Percentiles rank a stretch among this genome's conserved stretches.
Evolutionary conservation across 2,888 invertebrate species (phyloP).

Genomic region (Diadegma fenestrale): DNA sequence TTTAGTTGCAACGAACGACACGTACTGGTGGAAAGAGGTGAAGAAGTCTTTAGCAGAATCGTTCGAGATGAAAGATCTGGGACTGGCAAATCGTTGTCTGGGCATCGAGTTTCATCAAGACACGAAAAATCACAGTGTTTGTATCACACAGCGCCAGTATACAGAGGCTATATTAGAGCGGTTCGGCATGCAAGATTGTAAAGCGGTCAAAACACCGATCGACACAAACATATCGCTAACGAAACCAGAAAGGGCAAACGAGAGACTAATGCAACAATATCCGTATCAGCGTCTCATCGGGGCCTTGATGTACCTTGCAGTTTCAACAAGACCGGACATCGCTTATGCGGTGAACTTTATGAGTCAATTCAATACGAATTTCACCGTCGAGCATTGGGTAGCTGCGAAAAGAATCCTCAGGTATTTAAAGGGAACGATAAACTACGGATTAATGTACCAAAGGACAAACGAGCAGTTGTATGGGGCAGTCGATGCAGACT

Average conservation of each 20-base stretch:
- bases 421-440: conserved; percentile 73
- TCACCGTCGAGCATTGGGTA: conserved; percentile 69
- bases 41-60: conserved; percentile 46
- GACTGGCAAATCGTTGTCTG: conserved; percentile 69
- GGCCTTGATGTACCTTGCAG: conserved; percentile 67
- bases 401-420: conserved; percentile 76
- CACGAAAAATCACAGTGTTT: not conserved
- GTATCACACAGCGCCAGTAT: conserved; percentile 66
- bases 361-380: conserved; percentile 60
- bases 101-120: conserved; percentile 69
- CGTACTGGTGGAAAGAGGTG: conserved; percentile 41
- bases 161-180: conserved; percentile 70
- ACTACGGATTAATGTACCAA: conserved; percentile 69
- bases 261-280: conserved; percentile 17
- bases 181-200: conserved; percentile 74
- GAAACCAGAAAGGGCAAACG: conserved; percentile 19
- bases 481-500: conserved; percentile 76
- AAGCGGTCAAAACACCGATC: conserved; percentile 73
- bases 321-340: conserved; percentile 67
- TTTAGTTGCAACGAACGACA: conserved; percentile 49
- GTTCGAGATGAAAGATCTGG: conserved; percentile 68
- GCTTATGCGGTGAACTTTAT: conserved; percentile 62
- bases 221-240: conserved; percentile 58
- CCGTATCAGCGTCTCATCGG: conserved; percentile 68
- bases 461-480: conserved; percentile 42